Evolutionary conservation across 2,113 vertebrate species (phyloP).

Genomic region (Collichthys lucidus): DNA sequence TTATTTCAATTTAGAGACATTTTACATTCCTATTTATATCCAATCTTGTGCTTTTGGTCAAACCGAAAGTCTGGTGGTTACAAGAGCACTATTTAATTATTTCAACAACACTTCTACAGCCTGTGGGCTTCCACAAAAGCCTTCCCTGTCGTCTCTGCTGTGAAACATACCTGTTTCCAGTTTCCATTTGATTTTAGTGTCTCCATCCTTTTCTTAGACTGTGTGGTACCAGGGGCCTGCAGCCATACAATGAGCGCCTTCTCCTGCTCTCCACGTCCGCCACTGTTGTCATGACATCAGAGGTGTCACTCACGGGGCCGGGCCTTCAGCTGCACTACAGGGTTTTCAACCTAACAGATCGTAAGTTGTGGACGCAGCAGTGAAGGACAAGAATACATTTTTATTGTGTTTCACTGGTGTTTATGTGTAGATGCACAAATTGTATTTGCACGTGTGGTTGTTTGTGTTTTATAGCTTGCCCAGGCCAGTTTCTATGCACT

Average conservation of each 20-base stretch:
- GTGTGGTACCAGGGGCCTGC: conserved; percentile 88
- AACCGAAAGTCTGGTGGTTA: too few species aligned
- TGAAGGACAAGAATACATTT: neutral
- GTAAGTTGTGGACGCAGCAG: conserved; percentile 79
- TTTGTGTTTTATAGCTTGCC: conserved; percentile 86
- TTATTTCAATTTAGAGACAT: neutral
- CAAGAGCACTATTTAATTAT: neutral
- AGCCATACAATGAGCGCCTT: conserved; percentile 89
- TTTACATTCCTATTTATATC: neutral
- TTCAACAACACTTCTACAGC: neutral
- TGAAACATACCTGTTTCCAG: neutral
- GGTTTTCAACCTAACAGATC: conserved; percentile 92
- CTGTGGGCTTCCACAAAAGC: neutral
- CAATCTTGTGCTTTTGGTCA: neutral
- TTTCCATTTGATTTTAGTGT: neutral
- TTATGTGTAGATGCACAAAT: neutral
- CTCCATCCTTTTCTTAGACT: conserved; percentile 78
- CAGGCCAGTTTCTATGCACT: conserved; percentile 89
- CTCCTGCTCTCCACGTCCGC: conserved; percentile 78
- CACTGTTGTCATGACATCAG: conserved; percentile 89
- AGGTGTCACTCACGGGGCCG: conserved; percentile 91
- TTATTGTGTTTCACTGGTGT: neutral
- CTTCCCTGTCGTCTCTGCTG: neutral
- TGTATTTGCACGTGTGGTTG: conserved; percentile 1
- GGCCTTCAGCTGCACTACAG: conserved; percentile 90